These are phyloP conservation scores for Sebastes paucispinis DNA, from an alignment of 2,797 vertebrate species.

Conservation along the genomic window DNA sequence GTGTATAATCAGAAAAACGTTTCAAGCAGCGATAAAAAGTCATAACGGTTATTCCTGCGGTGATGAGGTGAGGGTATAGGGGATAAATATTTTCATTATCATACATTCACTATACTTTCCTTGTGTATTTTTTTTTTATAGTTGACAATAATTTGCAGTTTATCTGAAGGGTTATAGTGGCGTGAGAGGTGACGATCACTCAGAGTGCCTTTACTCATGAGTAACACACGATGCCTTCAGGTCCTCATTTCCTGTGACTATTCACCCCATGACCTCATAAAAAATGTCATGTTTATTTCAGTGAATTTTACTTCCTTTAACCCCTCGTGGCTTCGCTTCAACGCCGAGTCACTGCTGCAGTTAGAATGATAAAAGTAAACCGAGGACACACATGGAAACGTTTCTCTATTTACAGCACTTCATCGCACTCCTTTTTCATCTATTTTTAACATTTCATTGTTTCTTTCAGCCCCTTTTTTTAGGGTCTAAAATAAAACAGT, in stretches of 20 bases:
- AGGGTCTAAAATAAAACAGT: neutral
- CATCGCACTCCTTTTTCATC: neutral
- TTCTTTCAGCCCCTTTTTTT: neutral
- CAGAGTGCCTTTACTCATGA: neutral
- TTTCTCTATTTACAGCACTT: constrained; percentile 14
- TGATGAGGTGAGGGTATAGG: neutral
- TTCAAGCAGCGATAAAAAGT: neutral
- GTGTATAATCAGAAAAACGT: neutral
- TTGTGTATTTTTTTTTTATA: accelerated
- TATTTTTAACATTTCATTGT: neutral
- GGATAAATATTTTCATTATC: neutral
- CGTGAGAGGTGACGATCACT: neutral
- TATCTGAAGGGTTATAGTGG: neutral
- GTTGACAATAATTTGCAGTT: neutral
- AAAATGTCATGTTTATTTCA: neutral
- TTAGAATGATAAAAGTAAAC: neutral
- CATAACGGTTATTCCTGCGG: neutral
- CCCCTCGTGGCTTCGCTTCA: neutral
- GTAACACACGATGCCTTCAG: neutral
- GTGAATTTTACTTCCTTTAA: neutral
- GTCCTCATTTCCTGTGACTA: neutral
- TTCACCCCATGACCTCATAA: neutral
- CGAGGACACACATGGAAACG: neutral
- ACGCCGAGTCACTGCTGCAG: neutral
- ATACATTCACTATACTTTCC: neutral